Conservation (phyloP, 2,797 vertebrate species). For the Rhadinocentrus ornatus region DNA sequence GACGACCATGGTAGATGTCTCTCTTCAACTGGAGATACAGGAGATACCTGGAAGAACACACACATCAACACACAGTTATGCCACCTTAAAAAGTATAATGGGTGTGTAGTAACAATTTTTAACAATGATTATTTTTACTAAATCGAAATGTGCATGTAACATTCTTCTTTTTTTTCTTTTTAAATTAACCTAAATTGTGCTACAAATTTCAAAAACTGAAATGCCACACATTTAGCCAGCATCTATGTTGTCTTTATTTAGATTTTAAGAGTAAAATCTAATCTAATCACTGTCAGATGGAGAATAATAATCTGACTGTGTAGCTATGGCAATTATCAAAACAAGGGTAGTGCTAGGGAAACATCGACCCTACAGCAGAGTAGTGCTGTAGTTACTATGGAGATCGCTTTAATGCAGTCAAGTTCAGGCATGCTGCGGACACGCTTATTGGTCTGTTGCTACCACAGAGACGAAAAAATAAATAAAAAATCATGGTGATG, state of each 20-base stretch:
- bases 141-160: not conserved
- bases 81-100: not conserved
- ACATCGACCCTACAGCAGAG: constrained; percentile 28
- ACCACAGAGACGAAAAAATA: constrained; percentile 24
- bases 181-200: not conserved
- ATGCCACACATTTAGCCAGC: no score
- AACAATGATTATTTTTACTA: not conserved
- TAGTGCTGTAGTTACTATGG: constrained; percentile 56
- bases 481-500: constrained; percentile 11
- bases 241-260: not conserved
- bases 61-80: constrained; percentile 10
- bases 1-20: constrained; percentile 95
- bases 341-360: constrained; percentile 33
- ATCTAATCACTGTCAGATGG: not conserved
- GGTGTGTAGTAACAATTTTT: not conserved
- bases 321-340: constrained; percentile 34
- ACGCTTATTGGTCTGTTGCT: constrained; percentile 34
- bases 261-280: no score
- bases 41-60: constrained; percentile 87
- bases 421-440: constrained; percentile 32
- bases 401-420: constrained; percentile 43
- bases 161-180: not conserved
- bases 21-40: constrained; percentile 96
- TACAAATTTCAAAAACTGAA: not conserved
- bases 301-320: constrained; percentile 7